Conservation (phyloP, 2,888 invertebrate species). For the Gastracanthus pulcherrimus region DNA sequence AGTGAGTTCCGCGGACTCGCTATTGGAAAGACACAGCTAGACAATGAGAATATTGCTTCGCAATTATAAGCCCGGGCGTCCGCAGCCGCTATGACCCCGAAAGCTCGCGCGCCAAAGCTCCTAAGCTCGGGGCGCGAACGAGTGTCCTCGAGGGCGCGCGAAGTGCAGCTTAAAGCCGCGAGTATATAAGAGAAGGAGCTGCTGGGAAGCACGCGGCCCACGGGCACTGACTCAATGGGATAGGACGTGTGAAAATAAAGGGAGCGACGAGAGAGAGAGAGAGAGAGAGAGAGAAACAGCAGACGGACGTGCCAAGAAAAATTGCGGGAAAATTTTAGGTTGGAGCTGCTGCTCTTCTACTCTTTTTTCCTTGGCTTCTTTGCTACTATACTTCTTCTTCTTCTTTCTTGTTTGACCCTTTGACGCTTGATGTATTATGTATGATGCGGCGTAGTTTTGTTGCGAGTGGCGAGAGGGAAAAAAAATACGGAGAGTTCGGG, state of each 20-base stretch:
- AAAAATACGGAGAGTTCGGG: neutral
- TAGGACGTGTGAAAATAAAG: slow-evolving; percentile 24
- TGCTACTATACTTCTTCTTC: neutral
- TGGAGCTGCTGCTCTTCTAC: neutral
- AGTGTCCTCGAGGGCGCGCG: neutral
- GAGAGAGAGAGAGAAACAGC: slow-evolving; percentile 9
- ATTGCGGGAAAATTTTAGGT: slow-evolving; percentile 35
- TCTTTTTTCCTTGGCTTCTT: slow-evolving; percentile 5
- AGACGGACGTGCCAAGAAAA: slow-evolving; percentile 35
- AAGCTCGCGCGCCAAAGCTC: slow-evolving; percentile 6
- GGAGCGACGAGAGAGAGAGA: no score
- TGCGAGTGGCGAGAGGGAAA: neutral
- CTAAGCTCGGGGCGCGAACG: neutral
- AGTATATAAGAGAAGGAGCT: neutral
- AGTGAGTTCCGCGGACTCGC: neutral
- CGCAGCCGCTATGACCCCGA: no score
- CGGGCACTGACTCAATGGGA: no score
- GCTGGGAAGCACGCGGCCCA: neutral
- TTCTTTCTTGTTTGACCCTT: slow-evolving; percentile 28
- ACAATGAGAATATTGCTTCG: neutral
- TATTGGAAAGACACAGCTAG: neutral
- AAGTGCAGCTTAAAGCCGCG: slow-evolving; percentile 20
- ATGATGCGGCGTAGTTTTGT: neutral
- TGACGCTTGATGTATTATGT: slow-evolving; percentile 34
- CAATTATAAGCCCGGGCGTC: slow-evolving; percentile 33